phyloP scores from a whole-genome alignment of 2,113 vertebrate species.

The Antechinus stuartii region DNA sequence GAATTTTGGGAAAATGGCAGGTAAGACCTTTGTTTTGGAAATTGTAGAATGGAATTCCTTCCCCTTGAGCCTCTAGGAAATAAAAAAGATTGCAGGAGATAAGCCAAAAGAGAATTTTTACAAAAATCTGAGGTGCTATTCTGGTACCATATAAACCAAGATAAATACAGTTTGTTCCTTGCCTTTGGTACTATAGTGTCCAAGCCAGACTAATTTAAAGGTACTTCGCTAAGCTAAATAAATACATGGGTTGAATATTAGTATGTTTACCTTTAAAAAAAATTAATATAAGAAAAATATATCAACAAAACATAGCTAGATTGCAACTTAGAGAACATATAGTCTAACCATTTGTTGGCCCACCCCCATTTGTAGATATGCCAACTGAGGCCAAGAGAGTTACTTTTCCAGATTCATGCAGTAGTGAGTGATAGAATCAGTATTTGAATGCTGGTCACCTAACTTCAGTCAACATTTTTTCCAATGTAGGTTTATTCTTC shows the following conservation, averaged over 20 bases:
- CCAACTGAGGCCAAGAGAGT: neutral
- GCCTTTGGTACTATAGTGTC: conserved; percentile 47
- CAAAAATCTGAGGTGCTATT: neutral
- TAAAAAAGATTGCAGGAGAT: neutral
- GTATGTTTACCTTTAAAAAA: conserved; percentile 3
- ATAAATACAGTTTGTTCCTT: neutral
- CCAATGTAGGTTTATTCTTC: conserved; percentile 6
- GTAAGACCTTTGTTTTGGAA: neutral
- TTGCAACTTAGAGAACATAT: neutral
- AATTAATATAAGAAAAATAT: conserved; percentile 18
- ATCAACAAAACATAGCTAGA: neutral
- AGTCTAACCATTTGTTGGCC: neutral
- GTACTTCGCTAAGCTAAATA: neutral
- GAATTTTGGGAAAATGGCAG: neutral
- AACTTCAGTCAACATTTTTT: neutral
- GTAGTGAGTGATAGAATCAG: neutral
- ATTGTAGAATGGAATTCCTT: no score
- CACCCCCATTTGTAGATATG: neutral
- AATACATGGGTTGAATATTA: neutral
- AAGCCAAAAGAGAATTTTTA: neutral
- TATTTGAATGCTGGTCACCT: neutral
- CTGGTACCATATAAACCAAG: neutral
- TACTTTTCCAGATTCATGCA: neutral
- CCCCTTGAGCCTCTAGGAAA: neutral
- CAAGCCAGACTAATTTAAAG: conserved; percentile 37